phyloP scores from a whole-genome alignment of 2,888 invertebrate genomes.

The Acrobasis suavella region DNA sequence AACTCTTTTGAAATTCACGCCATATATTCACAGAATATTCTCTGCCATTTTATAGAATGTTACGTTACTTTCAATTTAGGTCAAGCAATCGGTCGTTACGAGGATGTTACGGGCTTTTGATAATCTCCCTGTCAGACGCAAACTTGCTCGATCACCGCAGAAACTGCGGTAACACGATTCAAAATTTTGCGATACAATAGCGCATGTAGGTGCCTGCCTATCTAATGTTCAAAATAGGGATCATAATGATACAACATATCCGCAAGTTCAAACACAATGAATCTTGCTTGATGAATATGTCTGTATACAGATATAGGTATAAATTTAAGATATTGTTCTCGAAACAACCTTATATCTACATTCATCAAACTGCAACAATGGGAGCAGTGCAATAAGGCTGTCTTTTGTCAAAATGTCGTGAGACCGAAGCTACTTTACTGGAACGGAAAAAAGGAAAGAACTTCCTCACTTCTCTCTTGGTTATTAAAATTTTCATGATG shows the following conservation, averaged over 20 bases:
- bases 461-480: constrained; percentile 7
- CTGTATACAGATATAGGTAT: neutral
- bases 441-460: constrained; percentile 1
- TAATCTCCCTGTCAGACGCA: constrained; percentile 70
- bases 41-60: constrained; percentile 28
- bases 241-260: constrained; percentile 6
- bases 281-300: constrained; percentile 10
- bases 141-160: constrained; percentile 51
- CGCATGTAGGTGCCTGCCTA: neutral
- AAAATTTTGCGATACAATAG: constrained; percentile 32
- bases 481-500: constrained; percentile 18
- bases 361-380: constrained; percentile 9
- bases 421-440: constrained; percentile 6
- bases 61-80: constrained; percentile 47
- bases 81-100: constrained; percentile 57
- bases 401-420: constrained; percentile 9
- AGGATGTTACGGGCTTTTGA: constrained; percentile 49
- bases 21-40: constrained; percentile 23
- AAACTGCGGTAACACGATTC: constrained; percentile 43
- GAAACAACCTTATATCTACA: constrained; percentile 7
- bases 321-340: constrained; percentile 9
- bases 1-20: neutral
- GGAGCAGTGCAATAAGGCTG: constrained; percentile 4
- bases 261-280: neutral
- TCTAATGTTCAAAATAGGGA: constrained; percentile 1